phyloP scores from a whole-genome alignment of 1,140 invertebrate species.

The Penaeus indicus region DNA sequence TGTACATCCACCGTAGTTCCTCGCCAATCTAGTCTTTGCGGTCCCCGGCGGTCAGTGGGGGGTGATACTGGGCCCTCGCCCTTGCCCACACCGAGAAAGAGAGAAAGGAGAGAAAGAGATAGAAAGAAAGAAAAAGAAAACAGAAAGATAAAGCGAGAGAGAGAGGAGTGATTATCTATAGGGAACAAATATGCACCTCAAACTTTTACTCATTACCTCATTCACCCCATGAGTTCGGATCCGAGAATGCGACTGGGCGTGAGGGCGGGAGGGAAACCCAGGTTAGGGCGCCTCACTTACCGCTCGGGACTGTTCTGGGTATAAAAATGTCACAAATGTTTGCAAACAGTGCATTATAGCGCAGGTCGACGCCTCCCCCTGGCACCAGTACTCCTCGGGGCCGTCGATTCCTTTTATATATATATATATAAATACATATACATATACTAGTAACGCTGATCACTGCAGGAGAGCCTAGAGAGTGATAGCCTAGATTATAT shows the following conservation, averaged over 20 bases:
- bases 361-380: too few species aligned
- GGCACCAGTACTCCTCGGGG: too few species aligned
- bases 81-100: not conserved
- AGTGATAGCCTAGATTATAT: conserved; percentile 24
- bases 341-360: conserved; percentile 20
- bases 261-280: not conserved
- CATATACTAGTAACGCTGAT: conserved; percentile 21
- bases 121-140: too few species aligned
- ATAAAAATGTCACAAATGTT: conserved; percentile 43
- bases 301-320: conserved; percentile 24
- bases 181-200: too few species aligned
- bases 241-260: not conserved
- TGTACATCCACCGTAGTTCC: conserved; percentile 55
- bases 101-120: too few species aligned
- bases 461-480: conserved; percentile 14
- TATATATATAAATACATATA: not conserved
- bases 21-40: conserved; percentile 59
- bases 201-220: conserved; percentile 6
- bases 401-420: too few species aligned
- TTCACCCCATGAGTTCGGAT: too few species aligned
- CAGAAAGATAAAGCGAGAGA: too few species aligned
- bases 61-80: not conserved
- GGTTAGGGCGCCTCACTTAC: not conserved
- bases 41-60: conserved; percentile 38
- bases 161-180: too few species aligned